Percentiles rank a stretch among this genome's conserved stretches.
phyloP scores from a whole-genome alignment of 2,888 invertebrate genomes.

The Scrobipalpa costella region DNA sequence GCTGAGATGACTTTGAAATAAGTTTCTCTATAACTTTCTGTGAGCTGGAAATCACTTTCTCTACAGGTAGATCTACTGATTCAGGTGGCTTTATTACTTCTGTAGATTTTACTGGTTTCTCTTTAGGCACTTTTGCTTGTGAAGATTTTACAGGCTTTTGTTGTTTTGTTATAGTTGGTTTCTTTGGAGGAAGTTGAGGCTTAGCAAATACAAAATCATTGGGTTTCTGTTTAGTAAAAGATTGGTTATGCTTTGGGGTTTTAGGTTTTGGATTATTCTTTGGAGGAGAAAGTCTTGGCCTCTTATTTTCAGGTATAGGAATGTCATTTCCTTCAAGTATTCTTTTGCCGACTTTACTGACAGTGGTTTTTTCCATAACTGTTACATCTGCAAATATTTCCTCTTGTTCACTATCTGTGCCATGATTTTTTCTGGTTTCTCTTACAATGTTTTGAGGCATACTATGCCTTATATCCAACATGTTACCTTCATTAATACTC shows the following conservation, averaged over 20 bases:
- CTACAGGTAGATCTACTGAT: not conserved
- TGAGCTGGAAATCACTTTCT: slow-evolving; percentile 31
- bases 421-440: slow-evolving; percentile 24
- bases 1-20: slow-evolving; percentile 47
- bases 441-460: not conserved
- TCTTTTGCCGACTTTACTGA: slow-evolving; percentile 39
- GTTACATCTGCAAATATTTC: slow-evolving; percentile 50
- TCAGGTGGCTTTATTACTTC: not conserved
- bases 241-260: slow-evolving; percentile 29
- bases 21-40: slow-evolving; percentile 38
- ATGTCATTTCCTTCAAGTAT: slow-evolving; percentile 38
- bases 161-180: slow-evolving; percentile 34
- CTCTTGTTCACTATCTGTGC: slow-evolving; percentile 47
- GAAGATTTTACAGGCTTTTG: slow-evolving; percentile 22
- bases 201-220: slow-evolving; percentile 59
- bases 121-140: not conserved
- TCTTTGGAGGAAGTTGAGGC: slow-evolving; percentile 53
- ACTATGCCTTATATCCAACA: not conserved
- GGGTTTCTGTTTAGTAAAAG: slow-evolving; percentile 30
- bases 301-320: slow-evolving; percentile 44
- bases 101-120: not conserved
- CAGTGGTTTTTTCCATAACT: slow-evolving; percentile 35
- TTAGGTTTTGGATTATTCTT: slow-evolving; percentile 27
- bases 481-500: slow-evolving; percentile 24
- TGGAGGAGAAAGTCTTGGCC: slow-evolving; percentile 42